Conservation (phyloP, 2,113 vertebrate genomes). For the Okapia johnstoni region DNA sequence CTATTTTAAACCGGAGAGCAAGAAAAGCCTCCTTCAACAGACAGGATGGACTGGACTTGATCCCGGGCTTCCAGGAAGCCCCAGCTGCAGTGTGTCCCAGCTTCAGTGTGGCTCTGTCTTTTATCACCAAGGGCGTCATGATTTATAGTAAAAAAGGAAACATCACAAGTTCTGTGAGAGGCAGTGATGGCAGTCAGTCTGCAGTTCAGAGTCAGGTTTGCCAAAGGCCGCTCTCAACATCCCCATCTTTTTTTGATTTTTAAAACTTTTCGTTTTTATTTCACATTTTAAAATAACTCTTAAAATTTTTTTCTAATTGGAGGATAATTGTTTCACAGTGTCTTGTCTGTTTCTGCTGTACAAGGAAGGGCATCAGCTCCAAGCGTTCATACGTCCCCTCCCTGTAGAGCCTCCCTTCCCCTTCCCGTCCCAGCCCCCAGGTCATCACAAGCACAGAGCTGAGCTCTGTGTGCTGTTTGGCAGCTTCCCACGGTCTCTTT, state of each 20-base stretch:
- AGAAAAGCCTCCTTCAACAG: neutral
- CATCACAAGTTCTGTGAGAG: rapidly evolving
- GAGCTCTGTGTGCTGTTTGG: neutral
- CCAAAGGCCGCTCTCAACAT: neutral
- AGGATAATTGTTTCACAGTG: neutral
- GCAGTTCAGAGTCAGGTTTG: neutral
- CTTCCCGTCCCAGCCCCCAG: no score
- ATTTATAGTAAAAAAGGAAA: neutral
- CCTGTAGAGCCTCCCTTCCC: neutral
- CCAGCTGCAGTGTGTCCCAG: neutral
- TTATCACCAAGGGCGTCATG: neutral
- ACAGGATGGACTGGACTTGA: neutral
- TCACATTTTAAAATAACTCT: neutral
- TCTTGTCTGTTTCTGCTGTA: neutral
- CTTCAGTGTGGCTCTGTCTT: neutral
- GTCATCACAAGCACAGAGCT: rapidly evolving
- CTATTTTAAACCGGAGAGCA: neutral
- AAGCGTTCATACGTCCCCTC: neutral
- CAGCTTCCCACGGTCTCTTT: neutral
- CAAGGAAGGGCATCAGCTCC: neutral
- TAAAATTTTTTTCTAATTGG: neutral
- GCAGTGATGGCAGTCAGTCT: rapidly evolving
- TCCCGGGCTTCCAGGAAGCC: neutral
- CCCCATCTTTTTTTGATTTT: neutral
- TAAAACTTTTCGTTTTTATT: no score